Evolutionary conservation across 1,140 invertebrate species (phyloP).

Genomic region (Zaprionus nigranus): DNA sequence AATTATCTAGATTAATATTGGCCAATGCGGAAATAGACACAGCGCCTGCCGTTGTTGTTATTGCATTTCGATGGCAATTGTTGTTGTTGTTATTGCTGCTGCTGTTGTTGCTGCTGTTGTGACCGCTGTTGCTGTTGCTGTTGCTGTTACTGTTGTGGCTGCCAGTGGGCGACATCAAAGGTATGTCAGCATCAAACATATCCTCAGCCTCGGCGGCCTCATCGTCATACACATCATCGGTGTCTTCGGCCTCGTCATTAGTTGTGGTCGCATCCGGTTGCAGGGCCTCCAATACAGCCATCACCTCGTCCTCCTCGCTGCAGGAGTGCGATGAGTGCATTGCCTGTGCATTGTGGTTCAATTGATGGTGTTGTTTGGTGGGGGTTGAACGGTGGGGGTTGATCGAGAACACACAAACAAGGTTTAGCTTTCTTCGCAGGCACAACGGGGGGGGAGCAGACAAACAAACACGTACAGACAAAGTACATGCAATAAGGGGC

Average conservation of each 20-base stretch:
- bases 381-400: constrained; percentile 5
- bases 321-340: constrained; percentile 74
- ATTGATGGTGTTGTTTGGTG: constrained; percentile 12
- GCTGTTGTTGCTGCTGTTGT: constrained; percentile 20
- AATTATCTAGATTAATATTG: constrained; percentile 84
- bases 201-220: constrained; percentile 73
- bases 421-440: constrained; percentile 35
- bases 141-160: constrained; percentile 71
- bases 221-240: constrained; percentile 57
- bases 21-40: constrained; percentile 45
- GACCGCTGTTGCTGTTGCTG: constrained; percentile 32
- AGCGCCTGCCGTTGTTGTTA: constrained; percentile 9
- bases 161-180: constrained; percentile 75
- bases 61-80: constrained; percentile 34
- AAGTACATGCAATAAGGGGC: constrained; percentile 40
- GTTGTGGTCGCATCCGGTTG: constrained; percentile 67
- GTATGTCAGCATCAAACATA: constrained; percentile 72
- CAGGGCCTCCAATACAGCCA: constrained; percentile 61
- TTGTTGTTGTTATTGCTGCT: constrained; percentile 49
- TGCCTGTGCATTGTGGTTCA: constrained; percentile 42
- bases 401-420: constrained; percentile 30
- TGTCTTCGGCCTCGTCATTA: constrained; percentile 70
- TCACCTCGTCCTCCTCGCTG: constrained; percentile 78
- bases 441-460: background rate
- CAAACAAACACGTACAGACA: constrained; percentile 54